phyloP scores from a whole-genome alignment of 2,888 invertebrate genomes.

The Archips crataeganus region DNA sequence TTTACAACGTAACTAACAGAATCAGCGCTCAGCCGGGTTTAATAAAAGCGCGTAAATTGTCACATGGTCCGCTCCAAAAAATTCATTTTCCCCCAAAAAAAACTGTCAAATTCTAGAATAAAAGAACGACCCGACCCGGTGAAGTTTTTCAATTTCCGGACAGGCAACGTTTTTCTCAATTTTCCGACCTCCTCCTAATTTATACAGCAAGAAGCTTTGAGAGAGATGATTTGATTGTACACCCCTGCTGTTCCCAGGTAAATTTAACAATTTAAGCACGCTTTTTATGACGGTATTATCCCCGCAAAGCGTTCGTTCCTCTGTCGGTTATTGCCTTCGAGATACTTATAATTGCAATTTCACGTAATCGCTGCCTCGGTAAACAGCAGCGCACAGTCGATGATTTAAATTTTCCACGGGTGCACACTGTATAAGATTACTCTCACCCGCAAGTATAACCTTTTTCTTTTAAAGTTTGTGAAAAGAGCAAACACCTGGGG shows the following conservation, averaged over 20 bases:
- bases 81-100: slow-evolving; percentile 61
- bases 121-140: slow-evolving; percentile 63
- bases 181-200: slow-evolving; percentile 75
- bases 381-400: slow-evolving; percentile 50
- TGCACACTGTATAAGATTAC: slow-evolving; percentile 29
- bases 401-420: slow-evolving; percentile 43
- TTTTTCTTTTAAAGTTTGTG: not conserved
- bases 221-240: slow-evolving; percentile 77
- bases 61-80: slow-evolving; percentile 53
- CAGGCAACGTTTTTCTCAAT: slow-evolving; percentile 75
- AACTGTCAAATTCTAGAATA: slow-evolving; percentile 74
- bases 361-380: slow-evolving; percentile 58
- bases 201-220: slow-evolving; percentile 74
- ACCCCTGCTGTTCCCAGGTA: slow-evolving; percentile 77
- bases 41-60: slow-evolving; percentile 60
- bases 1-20: slow-evolving; percentile 44
- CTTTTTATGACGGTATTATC: slow-evolving; percentile 75
- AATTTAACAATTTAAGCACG: slow-evolving; percentile 77
- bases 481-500: not conserved
- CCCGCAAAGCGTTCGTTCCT: slow-evolving; percentile 62
- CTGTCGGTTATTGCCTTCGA: slow-evolving; percentile 60
- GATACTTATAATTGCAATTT: slow-evolving; percentile 68
- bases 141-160: slow-evolving; percentile 85
- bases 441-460: not conserved
- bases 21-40: slow-evolving; percentile 51